A percentile compares a stretch with the other conserved stretches of the same genome.
Evolutionary conservation across 2,888 invertebrate genomes (phyloP).

Genomic region (Polydrusus tereticollis): DNA sequence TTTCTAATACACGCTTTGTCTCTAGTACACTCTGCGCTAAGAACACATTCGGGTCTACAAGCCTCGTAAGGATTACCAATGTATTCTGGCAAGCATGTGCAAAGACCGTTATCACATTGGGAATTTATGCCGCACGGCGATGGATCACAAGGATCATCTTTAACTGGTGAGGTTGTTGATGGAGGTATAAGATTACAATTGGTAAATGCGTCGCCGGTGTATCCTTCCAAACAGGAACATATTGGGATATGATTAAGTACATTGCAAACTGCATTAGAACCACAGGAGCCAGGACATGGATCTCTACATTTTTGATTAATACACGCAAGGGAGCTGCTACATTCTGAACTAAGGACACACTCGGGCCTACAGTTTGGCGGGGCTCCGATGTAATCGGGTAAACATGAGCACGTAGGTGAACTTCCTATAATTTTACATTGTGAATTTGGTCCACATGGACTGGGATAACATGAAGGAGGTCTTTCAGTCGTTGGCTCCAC

Average conservation of each 20-base stretch:
- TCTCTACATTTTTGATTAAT: slow-evolving; percentile 85
- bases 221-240: slow-evolving; percentile 81
- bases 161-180: slow-evolving; percentile 63
- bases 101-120: slow-evolving; percentile 74
- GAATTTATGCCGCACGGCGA: slow-evolving; percentile 85
- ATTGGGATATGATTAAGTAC: slow-evolving; percentile 86
- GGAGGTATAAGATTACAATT: slow-evolving; percentile 74
- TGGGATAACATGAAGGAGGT: slow-evolving; percentile 83
- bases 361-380: slow-evolving; percentile 86
- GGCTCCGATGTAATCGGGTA: slow-evolving; percentile 82
- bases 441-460: slow-evolving; percentile 88
- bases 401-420: slow-evolving; percentile 83
- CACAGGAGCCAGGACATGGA: slow-evolving; percentile 88
- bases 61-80: slow-evolving; percentile 78
- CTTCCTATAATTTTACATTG: slow-evolving; percentile 81
- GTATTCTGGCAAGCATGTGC: slow-evolving; percentile 74
- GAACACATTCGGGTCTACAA: slow-evolving; percentile 79
- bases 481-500: slow-evolving; percentile 70
- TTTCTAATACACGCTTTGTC: slow-evolving; percentile 76
- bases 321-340: slow-evolving; percentile 81
- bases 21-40: slow-evolving; percentile 76
- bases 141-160: slow-evolving; percentile 74
- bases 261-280: slow-evolving; percentile 82
- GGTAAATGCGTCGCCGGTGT: slow-evolving; percentile 85
- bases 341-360: slow-evolving; percentile 84